Percentiles rank a stretch among this genome's conserved stretches.
Conservation (phyloP, 2,113 vertebrate genomes). For the Delphinapterus leucas region DNA sequence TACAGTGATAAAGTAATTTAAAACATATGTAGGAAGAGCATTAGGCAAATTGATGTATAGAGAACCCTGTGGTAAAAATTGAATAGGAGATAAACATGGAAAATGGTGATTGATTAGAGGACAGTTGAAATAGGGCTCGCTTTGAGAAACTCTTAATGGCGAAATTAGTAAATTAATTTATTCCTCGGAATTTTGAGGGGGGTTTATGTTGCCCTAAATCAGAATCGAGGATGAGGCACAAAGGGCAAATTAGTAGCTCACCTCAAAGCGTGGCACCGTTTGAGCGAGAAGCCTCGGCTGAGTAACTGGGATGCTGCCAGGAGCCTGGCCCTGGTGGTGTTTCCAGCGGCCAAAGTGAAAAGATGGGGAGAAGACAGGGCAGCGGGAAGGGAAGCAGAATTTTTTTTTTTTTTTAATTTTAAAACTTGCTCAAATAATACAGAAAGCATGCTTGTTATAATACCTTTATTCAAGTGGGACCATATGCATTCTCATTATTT, state of each 20-base stretch:
- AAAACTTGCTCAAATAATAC: neutral
- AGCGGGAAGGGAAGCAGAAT: neutral
- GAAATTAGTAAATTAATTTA: slow-evolving; percentile 85
- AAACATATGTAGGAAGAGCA: slow-evolving; percentile 72
- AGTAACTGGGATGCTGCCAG: neutral
- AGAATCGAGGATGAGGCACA: slow-evolving; percentile 65
- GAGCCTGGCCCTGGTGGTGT: rapidly evolving
- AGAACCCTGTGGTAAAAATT: slow-evolving; percentile 74
- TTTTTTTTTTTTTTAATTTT: neutral
- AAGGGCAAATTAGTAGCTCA: slow-evolving; percentile 76
- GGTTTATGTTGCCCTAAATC: slow-evolving; percentile 82
- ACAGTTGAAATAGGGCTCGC: slow-evolving; percentile 64
- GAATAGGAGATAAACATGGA: slow-evolving; percentile 79
- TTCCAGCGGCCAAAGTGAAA: neutral
- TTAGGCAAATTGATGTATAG: slow-evolving; percentile 78
- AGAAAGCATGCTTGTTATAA: neutral
- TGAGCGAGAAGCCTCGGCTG: slow-evolving; percentile 11
- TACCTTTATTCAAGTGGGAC: neutral
- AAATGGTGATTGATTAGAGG: slow-evolving; percentile 83
- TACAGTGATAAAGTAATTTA: slow-evolving; percentile 83
- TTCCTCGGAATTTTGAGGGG: slow-evolving; percentile 74
- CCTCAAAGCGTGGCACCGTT: slow-evolving; percentile 51
- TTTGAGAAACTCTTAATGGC: slow-evolving; percentile 82
- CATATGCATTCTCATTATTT: neutral
- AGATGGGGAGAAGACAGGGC: neutral